Evolutionary conservation across 1,140 invertebrate genomes (phyloP).

Genomic region (Metaphire vulgaris): DNA sequence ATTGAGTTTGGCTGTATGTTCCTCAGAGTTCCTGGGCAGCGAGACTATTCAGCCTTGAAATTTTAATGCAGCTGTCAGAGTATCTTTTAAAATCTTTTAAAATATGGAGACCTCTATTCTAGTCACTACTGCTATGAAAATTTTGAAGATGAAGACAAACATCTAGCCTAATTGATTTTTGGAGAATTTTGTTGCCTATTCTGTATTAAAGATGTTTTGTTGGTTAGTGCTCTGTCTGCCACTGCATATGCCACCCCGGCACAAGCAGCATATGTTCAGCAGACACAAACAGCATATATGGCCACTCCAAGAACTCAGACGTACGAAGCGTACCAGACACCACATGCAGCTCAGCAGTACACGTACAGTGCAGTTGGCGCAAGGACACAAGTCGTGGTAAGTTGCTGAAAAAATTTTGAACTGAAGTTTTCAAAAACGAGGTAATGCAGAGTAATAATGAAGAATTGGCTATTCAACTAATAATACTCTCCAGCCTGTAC

Average conservation of each 20-base stretch:
- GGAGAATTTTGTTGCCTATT: background rate
- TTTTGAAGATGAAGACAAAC: background rate
- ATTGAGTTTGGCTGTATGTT: too few relatives aligned
- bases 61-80: background rate
- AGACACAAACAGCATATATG: constrained; percentile 15
- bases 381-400: constrained; percentile 14
- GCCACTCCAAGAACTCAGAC: constrained; percentile 11
- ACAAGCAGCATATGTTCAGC: constrained; percentile 8
- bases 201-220: background rate
- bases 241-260: constrained; percentile 5
- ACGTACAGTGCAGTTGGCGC: constrained; percentile 11
- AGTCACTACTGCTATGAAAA: background rate
- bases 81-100: background rate
- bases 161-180: background rate
- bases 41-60: background rate
- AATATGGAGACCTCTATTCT: too few relatives aligned
- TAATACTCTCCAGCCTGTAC: too few relatives aligned
- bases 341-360: constrained; percentile 23
- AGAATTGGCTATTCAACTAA: too few relatives aligned
- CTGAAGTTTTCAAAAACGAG: too few relatives aligned
- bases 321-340: constrained; percentile 25
- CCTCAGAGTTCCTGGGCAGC: too few relatives aligned
- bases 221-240: constrained; percentile 11
- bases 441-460: background rate
- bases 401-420: too few relatives aligned